Evolutionary conservation across 2,888 invertebrate species (phyloP).

Genomic region (Ganaspis brasiliensis): DNA sequence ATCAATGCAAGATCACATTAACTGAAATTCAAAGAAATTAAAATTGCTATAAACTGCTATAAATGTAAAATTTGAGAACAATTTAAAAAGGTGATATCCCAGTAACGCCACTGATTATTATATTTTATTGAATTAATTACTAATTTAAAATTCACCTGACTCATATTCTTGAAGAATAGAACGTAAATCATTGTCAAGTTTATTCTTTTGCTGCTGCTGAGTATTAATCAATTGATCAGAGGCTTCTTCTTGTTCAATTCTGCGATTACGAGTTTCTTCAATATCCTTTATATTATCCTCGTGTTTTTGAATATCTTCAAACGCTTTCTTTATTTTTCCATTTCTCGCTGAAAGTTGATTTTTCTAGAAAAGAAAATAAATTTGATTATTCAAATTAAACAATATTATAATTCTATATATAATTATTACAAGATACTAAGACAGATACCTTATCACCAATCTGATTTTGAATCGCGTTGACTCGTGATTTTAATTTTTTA

Average conservation of each 20-base stretch:
- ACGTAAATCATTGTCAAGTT: constrained; percentile 81
- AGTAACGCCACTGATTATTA: no score
- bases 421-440: constrained; percentile 60
- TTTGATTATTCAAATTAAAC: constrained; percentile 28
- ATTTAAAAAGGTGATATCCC: no score
- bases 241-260: constrained; percentile 81
- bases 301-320: constrained; percentile 63
- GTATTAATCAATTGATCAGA: constrained; percentile 82
- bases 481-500: constrained; percentile 63
- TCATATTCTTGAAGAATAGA: constrained; percentile 81
- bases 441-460: constrained; percentile 67
- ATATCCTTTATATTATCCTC: constrained; percentile 69
- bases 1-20: no score
- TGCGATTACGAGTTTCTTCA: constrained; percentile 75
- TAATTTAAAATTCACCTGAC: constrained; percentile 78
- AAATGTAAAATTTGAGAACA: no score
- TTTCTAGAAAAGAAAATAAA: constrained; percentile 61
- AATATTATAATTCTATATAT: constrained; percentile 33
- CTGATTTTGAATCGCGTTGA: constrained; percentile 60
- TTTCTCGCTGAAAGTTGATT: constrained; percentile 62
- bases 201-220: constrained; percentile 81
- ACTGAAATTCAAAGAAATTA: no score
- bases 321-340: constrained; percentile 57
- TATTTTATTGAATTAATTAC: no score
- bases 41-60: no score